A percentile compares a stretch with the other conserved stretches of the same genome.
These are phyloP conservation scores for Tetramorium bicarinatum DNA, from an alignment of 2,888 invertebrate species.

Conservation along the genomic window DNA sequence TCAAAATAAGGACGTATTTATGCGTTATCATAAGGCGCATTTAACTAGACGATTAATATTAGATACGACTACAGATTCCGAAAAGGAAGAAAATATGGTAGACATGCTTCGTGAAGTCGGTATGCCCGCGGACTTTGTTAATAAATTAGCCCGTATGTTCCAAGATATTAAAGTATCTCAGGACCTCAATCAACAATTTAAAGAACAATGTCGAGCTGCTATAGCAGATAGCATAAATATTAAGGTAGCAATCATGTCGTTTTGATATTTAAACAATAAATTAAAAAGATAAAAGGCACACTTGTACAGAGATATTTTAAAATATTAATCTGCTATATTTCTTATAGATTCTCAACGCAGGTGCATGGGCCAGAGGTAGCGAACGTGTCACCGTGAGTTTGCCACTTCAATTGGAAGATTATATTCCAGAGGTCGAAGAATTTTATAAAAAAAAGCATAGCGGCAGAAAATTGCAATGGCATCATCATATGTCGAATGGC, in stretches of 20 bases:
- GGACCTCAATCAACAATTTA: conserved; percentile 97
- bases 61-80: conserved; percentile 99
- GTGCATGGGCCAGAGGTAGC: conserved; percentile 98
- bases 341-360: conserved; percentile 95
- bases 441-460: conserved; percentile 99
- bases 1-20: conserved; percentile 99
- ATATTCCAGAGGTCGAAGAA: conserved; percentile 99
- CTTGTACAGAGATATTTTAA: neutral
- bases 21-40: conserved; percentile 99
- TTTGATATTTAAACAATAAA: conserved; percentile 6
- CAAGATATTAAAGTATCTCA: conserved; percentile 99
- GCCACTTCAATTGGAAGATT: conserved; percentile 99
- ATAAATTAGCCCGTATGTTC: conserved; percentile 99
- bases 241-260: conserved; percentile 87
- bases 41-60: conserved; percentile 97
- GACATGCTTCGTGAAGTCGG: conserved; percentile 99
- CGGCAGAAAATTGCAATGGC: conserved; percentile 99
- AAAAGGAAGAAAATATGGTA: conserved; percentile 99
- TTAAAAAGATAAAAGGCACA: neutral
- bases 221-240: conserved; percentile 97
- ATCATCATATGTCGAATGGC: conserved; percentile 99
- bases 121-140: conserved; percentile 99
- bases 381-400: conserved; percentile 98
- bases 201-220: conserved; percentile 91
- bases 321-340: conserved; percentile 33